Evolutionary conservation across 2,797 vertebrate genomes (phyloP).

Genomic region (Gymnothorax javanicus): DNA sequence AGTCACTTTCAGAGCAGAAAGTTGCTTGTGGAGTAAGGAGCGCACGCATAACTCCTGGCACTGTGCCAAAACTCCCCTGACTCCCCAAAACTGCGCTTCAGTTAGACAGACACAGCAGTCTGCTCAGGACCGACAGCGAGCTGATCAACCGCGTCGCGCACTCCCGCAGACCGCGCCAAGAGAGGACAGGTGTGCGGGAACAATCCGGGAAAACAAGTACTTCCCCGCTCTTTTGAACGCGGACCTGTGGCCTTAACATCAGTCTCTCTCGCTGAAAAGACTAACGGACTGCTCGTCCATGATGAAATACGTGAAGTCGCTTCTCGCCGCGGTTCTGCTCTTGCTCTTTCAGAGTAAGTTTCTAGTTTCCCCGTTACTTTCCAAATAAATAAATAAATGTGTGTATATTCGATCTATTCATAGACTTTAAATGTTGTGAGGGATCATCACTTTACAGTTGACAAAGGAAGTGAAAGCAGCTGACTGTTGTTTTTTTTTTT

Average conservation of each 20-base stretch:
- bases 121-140: neutral
- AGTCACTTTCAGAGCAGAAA: neutral
- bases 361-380: neutral
- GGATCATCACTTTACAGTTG: neutral
- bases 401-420: neutral
- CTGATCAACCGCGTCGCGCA: neutral
- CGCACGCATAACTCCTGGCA: neutral
- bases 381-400: neutral
- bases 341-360: conserved; percentile 1
- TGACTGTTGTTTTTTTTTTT: neutral
- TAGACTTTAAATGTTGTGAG: neutral
- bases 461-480: neutral
- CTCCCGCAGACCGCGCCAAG: neutral
- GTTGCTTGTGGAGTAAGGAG: neutral
- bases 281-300: neutral
- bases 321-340: neutral
- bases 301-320: neutral
- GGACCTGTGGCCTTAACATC: neutral
- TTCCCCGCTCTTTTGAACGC: neutral
- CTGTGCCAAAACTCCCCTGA: too few species aligned
- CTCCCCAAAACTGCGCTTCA: neutral
- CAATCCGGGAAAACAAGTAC: neutral
- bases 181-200: neutral
- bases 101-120: neutral
- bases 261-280: too few species aligned